Evolutionary conservation across 2,113 vertebrate species (phyloP), one percentile per base, ranked within the genome.

Genomic region (Zosterops pallidus): DNA sequence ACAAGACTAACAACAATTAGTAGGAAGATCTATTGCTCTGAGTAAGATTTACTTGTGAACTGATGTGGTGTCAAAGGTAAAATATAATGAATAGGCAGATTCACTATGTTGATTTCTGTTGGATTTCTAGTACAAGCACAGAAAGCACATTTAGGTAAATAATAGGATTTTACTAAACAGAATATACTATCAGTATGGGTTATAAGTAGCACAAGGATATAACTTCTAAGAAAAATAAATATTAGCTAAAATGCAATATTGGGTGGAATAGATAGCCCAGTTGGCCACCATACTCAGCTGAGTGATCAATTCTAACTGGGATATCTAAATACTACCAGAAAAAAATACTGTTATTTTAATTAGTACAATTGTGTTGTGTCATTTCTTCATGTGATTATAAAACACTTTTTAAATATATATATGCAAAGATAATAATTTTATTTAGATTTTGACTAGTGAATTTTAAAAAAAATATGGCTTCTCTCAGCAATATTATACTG

Each of bases 1-100:
- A 70, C 33, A 70, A 96, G 78, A 72, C 62, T 92, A 96, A 83
- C 46, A 90, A 90, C 75, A 96, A 95, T 96, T 93, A 88, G 50
- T 64, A 83, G 31, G 39, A 86, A 93, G 85, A 96, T 67, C 67
- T 95, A 92, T 88, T 83, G 64, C 91, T 90, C 95, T 75, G 79
- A 90, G 33, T 59, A 64, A 81, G 53, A 83, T 83, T 95, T 93
- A 76, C 50, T 94, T 83, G 76, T 81, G 78, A 95, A 86, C 56
- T 42, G 55, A 95, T 81, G 79, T 59, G 64, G 20, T 90, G 82
- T 71, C 82, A 93, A 95, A 95, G 71, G 71, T 96, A 94, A 90
- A 95, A 90, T 55, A 83, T 64, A 93, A 93, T 64, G 75, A 95
- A 96, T 42, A 86, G 59, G 13, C 55, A 83, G 26, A 88, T 86